These are phyloP conservation scores for Chymomyza amoena DNA, from an alignment of 2,888 invertebrate genomes.

Conservation along the genomic window DNA sequence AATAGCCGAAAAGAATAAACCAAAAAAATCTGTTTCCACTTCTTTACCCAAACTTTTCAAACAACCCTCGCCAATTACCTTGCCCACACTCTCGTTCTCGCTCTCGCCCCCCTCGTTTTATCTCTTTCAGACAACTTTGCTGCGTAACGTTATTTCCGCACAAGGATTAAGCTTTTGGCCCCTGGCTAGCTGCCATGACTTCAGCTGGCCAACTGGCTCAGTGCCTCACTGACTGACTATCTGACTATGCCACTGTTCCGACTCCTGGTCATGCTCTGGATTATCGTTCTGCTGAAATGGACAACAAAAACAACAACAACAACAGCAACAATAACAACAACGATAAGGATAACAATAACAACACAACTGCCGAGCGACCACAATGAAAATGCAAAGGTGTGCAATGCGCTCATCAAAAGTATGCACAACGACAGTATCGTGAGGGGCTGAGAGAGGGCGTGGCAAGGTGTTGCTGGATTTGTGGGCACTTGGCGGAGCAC, in stretches of 20 bases:
- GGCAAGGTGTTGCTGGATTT: neutral
- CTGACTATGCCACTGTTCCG: neutral
- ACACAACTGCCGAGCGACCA: constrained; percentile 21
- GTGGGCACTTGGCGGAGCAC: neutral
- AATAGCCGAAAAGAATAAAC: no score
- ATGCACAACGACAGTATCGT: neutral
- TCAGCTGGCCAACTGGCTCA: neutral
- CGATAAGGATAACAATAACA: constrained; percentile 13
- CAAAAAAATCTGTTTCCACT: no score
- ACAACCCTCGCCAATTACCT: neutral
- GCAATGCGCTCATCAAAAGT: constrained; percentile 32
- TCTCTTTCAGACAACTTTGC: constrained; percentile 15
- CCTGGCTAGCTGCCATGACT: constrained; percentile 27
- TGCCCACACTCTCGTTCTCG: neutral
- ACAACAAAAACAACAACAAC: constrained; percentile 9
- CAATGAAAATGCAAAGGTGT: constrained; percentile 58
- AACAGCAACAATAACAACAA: constrained; percentile 2
- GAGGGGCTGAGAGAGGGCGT: neutral
- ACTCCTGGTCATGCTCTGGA: constrained; percentile 24
- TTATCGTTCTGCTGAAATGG: constrained; percentile 47
- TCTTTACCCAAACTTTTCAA: no score
- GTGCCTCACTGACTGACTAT: neutral
- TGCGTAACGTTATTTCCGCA: constrained; percentile 58
- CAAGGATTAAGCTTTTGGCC: constrained; percentile 62
- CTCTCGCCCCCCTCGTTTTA: neutral